These are phyloP conservation scores for Austrofundulus limnaeus DNA, from an alignment of 2,113 vertebrate species.

Conservation along the genomic window DNA sequence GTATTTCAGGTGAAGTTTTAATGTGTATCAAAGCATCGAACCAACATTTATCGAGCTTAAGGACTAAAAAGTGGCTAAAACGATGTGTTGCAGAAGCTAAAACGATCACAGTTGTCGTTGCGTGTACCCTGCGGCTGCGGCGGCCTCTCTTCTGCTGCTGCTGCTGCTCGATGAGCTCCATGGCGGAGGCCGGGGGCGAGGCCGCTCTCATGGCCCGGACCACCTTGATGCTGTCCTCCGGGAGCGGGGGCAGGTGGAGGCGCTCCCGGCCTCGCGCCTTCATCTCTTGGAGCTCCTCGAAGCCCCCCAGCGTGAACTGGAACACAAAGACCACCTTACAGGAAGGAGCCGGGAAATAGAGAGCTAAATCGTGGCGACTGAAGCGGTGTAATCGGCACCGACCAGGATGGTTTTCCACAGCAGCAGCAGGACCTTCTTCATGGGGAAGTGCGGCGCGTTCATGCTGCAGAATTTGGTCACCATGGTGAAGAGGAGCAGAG, in stretches of 20 bases:
- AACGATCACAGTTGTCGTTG: background rate
- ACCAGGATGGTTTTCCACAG: conserved; percentile 97
- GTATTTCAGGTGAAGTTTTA: background rate
- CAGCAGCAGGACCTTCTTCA: conserved; percentile 96
- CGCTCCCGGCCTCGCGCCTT: conserved; percentile 84
- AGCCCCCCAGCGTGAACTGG: conserved; percentile 94
- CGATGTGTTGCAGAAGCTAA: background rate
- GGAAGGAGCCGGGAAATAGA: no score
- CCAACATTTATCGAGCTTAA: background rate
- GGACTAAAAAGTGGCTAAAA: background rate
- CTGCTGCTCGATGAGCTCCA: conserved; percentile 92
- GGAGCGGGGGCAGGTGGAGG: conserved; percentile 83
- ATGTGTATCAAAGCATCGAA: background rate
- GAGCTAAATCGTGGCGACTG: no score
- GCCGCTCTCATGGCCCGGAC: conserved; percentile 90
- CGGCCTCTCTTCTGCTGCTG: conserved; percentile 89
- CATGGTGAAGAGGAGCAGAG: conserved; percentile 94
- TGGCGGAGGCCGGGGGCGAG: conserved; percentile 88
- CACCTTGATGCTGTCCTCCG: conserved; percentile 95
- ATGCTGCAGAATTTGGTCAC: conserved; percentile 98
- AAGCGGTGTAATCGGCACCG: conserved; percentile 45
- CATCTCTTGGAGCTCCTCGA: conserved; percentile 88
- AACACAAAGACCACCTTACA: background rate
- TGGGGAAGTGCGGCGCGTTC: conserved; percentile 93
- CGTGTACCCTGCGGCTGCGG: conserved; percentile 87